Conservation (phyloP, 1,140 invertebrate genomes). For the Drosophila athabasca region DNA sequence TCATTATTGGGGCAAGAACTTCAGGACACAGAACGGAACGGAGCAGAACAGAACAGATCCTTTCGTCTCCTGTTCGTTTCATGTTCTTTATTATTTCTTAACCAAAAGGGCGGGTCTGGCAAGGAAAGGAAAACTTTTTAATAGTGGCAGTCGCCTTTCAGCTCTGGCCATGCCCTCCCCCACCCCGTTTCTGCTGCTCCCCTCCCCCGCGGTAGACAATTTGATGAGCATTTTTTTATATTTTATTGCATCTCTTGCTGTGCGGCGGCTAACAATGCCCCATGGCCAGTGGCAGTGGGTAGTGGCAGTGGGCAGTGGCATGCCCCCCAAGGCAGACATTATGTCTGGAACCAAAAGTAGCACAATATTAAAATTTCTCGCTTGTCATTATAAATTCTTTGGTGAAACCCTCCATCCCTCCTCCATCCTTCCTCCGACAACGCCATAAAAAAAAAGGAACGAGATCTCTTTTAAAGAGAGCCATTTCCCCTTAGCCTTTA, state of each 20-base stretch:
- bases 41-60: conserved; percentile 3
- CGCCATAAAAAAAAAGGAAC: conserved; percentile 35
- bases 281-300: conserved; percentile 34
- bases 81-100: conserved; percentile 38
- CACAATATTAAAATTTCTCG: conserved; percentile 73
- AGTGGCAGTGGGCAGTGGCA: conserved; percentile 24
- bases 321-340: conserved; percentile 28
- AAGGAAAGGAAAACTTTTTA: conserved; percentile 72
- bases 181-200: too few relatives aligned
- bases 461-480: conserved; percentile 28
- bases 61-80: conserved; percentile 21
- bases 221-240: conserved; percentile 69
- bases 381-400: conserved; percentile 76
- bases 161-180: too few relatives aligned
- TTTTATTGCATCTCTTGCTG: conserved; percentile 69
- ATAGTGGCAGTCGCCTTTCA: conserved; percentile 44
- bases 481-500: conserved; percentile 5
- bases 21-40: conserved; percentile 31
- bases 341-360: conserved; percentile 28
- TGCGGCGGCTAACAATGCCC: conserved; percentile 65
- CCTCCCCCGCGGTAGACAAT: conserved; percentile 35
- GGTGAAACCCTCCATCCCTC: conserved; percentile 1
- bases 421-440: background rate
- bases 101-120: conserved; percentile 41
- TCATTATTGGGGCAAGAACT: conserved; percentile 60